These are phyloP conservation scores for Emydura subglobosa DNA, from an alignment of 2,113 vertebrate species.

Conservation along the genomic window DNA sequence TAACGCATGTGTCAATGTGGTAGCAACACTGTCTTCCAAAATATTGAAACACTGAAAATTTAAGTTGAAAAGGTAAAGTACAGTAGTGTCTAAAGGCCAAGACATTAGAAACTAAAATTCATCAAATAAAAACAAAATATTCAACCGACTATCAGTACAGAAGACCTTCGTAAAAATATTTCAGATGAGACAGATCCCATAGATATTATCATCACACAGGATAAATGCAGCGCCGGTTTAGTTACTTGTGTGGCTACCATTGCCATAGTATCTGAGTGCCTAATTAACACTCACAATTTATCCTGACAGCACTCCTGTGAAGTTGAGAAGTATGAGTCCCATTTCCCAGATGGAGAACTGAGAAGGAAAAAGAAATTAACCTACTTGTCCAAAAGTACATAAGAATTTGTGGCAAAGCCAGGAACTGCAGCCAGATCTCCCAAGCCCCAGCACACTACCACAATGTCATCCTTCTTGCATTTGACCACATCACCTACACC, in stretches of 20 bases:
- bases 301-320: neutral
- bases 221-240: neutral
- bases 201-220: neutral
- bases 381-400: neutral
- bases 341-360: neutral
- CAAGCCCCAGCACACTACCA: neutral
- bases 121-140: neutral
- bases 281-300: neutral
- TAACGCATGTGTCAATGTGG: neutral
- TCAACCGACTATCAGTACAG: neutral
- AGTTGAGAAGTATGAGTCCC: neutral
- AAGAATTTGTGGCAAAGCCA: neutral
- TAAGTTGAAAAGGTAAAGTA: neutral
- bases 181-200: neutral
- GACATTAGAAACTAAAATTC: neutral
- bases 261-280: neutral
- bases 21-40: neutral
- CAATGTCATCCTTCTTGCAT: neutral
- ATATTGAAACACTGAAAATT: neutral
- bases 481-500: neutral
- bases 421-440: neutral
- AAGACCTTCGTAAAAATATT: neutral
- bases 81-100: neutral
- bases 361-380: neutral
- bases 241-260: neutral